Evolutionary conservation across 2,888 invertebrate genomes (phyloP), one percentile per base, ranked within the genome.

Genomic region (Pammene aurita): DNA sequence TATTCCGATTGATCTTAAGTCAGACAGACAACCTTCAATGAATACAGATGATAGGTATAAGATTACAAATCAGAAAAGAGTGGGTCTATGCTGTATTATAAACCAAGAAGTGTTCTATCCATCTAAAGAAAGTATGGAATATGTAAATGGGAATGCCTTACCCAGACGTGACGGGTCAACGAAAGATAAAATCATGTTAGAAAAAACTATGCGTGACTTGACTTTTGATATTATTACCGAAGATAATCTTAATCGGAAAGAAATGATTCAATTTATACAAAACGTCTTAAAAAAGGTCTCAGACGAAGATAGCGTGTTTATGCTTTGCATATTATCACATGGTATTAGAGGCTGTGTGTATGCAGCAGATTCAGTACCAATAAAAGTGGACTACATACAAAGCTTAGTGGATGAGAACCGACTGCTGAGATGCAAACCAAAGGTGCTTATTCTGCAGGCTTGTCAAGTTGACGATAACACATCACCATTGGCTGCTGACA

Each of bases 301-400:
- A 42, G 69, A 76, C 60, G 80, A 86, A 42, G 88, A 91, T 67
- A 92, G 92, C 74, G 80, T 91, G 48, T 92, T 92, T 63, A 84
- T 92, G 80, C 74, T 92, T 10, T 92, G 91, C 74, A 86, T 92
- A 72, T 74, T 92, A 18, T 92, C 92, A 56, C 92, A 92, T 80
- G 92, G 92, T 46, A 85, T 89, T 0, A 84, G 80, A 70, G 92
- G 87, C 0, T 86, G 89, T 77, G 80, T 92, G 0, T 92, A 81
- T 81, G 88, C 90, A 65, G 86, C 91, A 14, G 89, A 92, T 75
- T 88, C 87, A 48, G 83, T 90, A 0, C 87, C 87, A 76, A 83
- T 92, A 6, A 90, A 85, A 73, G 80, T 92, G 48, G 87, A 89
- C 71, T 80, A 86, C 66, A 87, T 92, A 66, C 87, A 91, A 78